Conservation (phyloP, 2,888 invertebrate species). For the Chesias legatella region DNA sequence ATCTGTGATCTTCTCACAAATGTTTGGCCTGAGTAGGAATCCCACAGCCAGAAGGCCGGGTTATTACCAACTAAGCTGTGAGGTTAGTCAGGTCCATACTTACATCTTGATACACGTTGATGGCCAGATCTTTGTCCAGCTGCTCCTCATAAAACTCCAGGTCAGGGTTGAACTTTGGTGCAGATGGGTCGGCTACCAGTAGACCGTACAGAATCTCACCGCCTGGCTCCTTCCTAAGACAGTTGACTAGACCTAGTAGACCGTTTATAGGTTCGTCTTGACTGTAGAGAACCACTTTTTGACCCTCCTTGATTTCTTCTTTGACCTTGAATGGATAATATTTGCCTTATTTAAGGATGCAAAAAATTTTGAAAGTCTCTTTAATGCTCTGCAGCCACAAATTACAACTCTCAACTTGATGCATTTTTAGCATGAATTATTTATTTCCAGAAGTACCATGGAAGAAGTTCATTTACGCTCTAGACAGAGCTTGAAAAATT, state of each 20-base stretch:
- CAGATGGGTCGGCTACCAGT: conserved; percentile 82
- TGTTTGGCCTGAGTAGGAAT: too few relatives aligned
- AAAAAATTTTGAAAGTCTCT: too few relatives aligned
- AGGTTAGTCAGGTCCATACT: conserved; percentile 36
- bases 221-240: conserved; percentile 89
- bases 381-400: too few relatives aligned
- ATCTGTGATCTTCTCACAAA: not conserved
- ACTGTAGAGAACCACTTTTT: conserved; percentile 83
- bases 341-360: too few relatives aligned
- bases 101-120: conserved; percentile 87
- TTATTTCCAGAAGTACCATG: too few relatives aligned
- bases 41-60: too few relatives aligned
- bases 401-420: too few relatives aligned
- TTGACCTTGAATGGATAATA: conserved; percentile 33
- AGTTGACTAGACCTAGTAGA: conserved; percentile 93
- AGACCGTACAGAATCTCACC: conserved; percentile 83
- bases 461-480: too few relatives aligned
- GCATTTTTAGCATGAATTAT: too few relatives aligned
- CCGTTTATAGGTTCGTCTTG: conserved; percentile 87
- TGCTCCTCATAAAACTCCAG: conserved; percentile 84
- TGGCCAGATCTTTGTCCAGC: conserved; percentile 85
- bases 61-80: too few relatives aligned
- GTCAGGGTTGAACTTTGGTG: conserved; percentile 83
- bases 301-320: conserved; percentile 61
- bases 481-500: too few relatives aligned